Conservation (phyloP, 2,888 invertebrate species). For the Homarus gammarus region DNA sequence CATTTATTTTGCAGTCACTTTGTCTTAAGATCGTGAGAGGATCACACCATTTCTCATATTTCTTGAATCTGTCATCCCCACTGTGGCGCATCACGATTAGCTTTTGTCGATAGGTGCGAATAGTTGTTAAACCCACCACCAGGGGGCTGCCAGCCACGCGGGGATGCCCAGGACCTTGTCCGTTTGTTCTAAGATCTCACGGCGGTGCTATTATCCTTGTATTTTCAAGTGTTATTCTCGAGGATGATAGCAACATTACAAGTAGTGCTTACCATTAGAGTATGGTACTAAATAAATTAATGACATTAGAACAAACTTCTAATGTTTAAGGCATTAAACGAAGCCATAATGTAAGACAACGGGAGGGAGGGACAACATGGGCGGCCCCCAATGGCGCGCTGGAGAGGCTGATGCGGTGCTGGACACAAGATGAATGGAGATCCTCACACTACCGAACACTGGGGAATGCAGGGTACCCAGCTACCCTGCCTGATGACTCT, state of each 20-base stretch:
- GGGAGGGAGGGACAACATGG: slow-evolving; percentile 37
- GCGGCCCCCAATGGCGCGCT: slow-evolving; percentile 51
- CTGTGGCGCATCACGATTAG: slow-evolving; percentile 70
- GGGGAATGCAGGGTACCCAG: slow-evolving; percentile 61
- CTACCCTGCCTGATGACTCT: slow-evolving; percentile 43
- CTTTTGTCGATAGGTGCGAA: slow-evolving; percentile 73
- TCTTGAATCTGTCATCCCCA: slow-evolving; percentile 70
- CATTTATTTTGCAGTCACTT: slow-evolving; percentile 58
- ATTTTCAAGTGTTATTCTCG: not conserved
- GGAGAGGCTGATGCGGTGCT: slow-evolving; percentile 46
- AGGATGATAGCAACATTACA: too few species aligned
- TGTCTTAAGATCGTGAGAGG: slow-evolving; percentile 67
- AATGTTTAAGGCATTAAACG: not conserved
- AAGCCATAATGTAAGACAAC: slow-evolving; percentile 1
- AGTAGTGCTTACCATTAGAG: too few species aligned
- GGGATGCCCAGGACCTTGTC: slow-evolving; percentile 45
- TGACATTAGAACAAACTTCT: not conserved
- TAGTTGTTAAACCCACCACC: slow-evolving; percentile 73
- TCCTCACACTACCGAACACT: slow-evolving; percentile 61
- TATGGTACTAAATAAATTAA: too few species aligned
- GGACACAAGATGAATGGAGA: slow-evolving; percentile 66
- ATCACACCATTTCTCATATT: slow-evolving; percentile 71
- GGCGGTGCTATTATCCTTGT: too few species aligned
- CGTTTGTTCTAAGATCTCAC: not conserved
- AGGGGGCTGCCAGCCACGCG: slow-evolving; percentile 62